Evolutionary conservation across 2,113 vertebrate genomes (phyloP).

Genomic region (Laticauda laticaudata): DNA sequence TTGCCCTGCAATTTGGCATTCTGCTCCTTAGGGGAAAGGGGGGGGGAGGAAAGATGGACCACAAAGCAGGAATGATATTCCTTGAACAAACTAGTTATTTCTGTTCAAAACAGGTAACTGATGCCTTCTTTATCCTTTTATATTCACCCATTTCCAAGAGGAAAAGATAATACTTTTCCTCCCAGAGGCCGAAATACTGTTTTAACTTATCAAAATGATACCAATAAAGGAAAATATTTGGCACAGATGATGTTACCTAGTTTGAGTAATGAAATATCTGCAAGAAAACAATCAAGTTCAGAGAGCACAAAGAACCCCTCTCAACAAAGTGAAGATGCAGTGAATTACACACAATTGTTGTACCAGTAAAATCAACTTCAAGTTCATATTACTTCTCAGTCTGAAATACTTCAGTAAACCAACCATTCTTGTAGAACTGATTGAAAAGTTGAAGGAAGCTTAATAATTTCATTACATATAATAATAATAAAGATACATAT

Average conservation of each 20-base stretch:
- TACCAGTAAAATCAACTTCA: background rate
- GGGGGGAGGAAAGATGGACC: constrained; percentile 22
- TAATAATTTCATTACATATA: too few relatives aligned
- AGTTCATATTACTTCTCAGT: background rate
- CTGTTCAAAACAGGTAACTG: background rate
- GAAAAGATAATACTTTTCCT: background rate
- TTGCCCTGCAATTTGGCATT: constrained; percentile 38
- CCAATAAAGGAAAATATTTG: background rate
- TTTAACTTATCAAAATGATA: background rate
- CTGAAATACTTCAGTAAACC: too few relatives aligned
- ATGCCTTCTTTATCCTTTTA: background rate
- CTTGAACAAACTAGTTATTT: background rate
- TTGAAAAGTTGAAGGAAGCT: too few relatives aligned
- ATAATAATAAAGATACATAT: too few relatives aligned
- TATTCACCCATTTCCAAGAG: background rate
- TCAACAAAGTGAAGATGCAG: background rate
- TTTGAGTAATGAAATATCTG: too few relatives aligned
- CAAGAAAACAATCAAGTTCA: too few relatives aligned
- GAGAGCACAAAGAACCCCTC: too few relatives aligned
- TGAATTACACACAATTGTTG: background rate
- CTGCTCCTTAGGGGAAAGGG: constrained; percentile 15
- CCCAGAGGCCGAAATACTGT: background rate
- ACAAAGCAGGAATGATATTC: background rate
- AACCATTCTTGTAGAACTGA: too few relatives aligned
- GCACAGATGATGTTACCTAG: too few relatives aligned